Base-by-base conservation (phyloP, 2,888 invertebrate genomes). In the Muschampia plurimacula region DNA sequence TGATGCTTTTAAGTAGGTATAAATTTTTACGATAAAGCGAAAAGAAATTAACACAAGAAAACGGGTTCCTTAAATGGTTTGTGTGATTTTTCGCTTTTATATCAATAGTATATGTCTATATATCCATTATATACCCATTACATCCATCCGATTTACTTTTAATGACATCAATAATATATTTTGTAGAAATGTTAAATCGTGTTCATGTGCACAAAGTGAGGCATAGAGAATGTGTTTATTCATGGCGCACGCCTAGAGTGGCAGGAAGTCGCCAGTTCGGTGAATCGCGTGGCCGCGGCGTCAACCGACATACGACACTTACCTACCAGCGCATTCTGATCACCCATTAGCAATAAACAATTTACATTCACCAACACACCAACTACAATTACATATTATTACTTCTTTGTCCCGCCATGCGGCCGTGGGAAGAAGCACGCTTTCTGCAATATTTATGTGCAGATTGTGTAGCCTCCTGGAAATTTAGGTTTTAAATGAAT, bases 261-360 rank as follows among this genome's bases (percentile, higher is more conserved):
- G 83, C 91, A 91, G 92, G 92, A 93, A 90, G 89, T 87, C 83
- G 85, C 81, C 83, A 83, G 80, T 92, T 92, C 92, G 85, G 76
- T 86, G 92, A 92, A 92, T 88, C 84, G 82, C 82, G 79, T 82
- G 82, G 82, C 82, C 77, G 75, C 74, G 80, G 73, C 74, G 81
- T 82, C 84, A 84, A 80, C 80, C 84, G 83, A 86, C 85, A 86
- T 84, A 84, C 83, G 84, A 89, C 84, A 86, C 84, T 83, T 79
- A 77, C 76, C 78, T 79, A 77, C 76, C 78, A 74, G 52, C 77
- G 83, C 82, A 84, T 83, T 82, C 79, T 79, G 78, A 79, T 82
- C 78, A 70, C 74, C 78, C 81, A 81, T 82, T 84, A 84, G 81
- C 83, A 81, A 82, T 84, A 84, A 84, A 81, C 77, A 74, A 80